Evolutionary conservation across 2,113 vertebrate species (phyloP).

Genomic region (Dipodomys merriami): DNA sequence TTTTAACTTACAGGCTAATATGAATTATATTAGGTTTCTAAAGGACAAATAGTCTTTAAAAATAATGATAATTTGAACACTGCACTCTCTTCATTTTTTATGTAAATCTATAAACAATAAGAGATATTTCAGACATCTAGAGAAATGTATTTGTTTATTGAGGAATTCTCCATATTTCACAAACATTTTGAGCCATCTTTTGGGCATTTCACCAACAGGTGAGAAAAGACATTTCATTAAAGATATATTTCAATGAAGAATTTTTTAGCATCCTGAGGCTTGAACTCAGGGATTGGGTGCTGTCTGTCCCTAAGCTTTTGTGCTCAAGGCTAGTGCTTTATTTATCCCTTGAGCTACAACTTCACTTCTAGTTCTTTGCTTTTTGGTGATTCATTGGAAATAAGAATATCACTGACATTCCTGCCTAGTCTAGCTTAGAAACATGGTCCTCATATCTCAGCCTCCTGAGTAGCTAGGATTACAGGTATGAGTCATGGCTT

Average conservation of each 20-base stretch:
- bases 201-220: background rate
- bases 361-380: no score
- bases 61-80: background rate
- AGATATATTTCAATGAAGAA: background rate
- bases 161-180: background rate
- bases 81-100: background rate
- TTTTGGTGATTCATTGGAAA: no score
- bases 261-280: background rate
- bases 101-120: background rate
- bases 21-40: background rate
- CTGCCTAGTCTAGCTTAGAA: no score
- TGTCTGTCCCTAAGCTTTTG: no score
- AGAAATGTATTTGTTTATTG: conserved; percentile 17
- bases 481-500: no score
- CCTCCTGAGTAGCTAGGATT: no score
- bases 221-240: background rate
- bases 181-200: background rate
- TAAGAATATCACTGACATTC: no score
- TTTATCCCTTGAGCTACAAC: no score
- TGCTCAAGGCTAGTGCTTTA: no score
- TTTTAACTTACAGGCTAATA: background rate
- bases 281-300: no score
- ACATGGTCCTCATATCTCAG: no score
- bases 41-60: background rate
- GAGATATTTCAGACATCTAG: background rate